Evolutionary conservation across 1,140 invertebrate genomes (phyloP), one percentile per base, ranked within the genome.

Genomic region (Heliconius nattereri): DNA sequence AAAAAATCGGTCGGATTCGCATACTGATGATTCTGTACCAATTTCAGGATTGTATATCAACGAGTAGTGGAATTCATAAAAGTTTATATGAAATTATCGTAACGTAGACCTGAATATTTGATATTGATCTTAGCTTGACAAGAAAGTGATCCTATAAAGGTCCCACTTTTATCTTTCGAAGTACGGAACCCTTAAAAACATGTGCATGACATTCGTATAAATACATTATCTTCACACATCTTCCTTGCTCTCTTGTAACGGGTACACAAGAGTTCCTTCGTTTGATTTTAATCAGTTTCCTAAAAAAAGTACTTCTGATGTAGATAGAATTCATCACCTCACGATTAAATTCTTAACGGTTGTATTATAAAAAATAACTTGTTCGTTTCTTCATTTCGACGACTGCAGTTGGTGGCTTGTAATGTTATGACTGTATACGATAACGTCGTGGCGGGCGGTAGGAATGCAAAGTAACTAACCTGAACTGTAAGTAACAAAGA

Each of bases 401-500:
- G 11, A 29, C 57, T 26, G 20, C 0, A 26, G 11, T 16, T 66
- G 9, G 57, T 66, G 23, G 23, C 23, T 23, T 66, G 23, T 66
- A 66, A 26, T 26, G 57, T 66, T 66, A 26, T 66, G 57, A 29
- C 57, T 66, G 54, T 57, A 5, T 32, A 66, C 57, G 57, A 29
- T 66, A 26, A 26, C 23, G n/a, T 11, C 57, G 11, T 66, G 23
- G 57, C 57, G 13, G 57, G 57, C 23, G 9, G 57, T 13, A 66
- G 57, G 26, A 80, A 76, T 54, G 26, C 32, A 40, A 79, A 71
- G 35, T 45, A 75, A 54, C 57, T 32, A 70, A 54, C 8, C 40
- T 13, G 11, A 45, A 45, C 40, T 11, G 40, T 54, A 75, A 45
- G 23, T 29, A 71, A 78, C 76, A 81, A 79, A 81, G 74, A 72